These are phyloP conservation scores for Phanerotoma sp. DNA, from an alignment of 2,888 invertebrate genomes.

Conservation along the genomic window DNA sequence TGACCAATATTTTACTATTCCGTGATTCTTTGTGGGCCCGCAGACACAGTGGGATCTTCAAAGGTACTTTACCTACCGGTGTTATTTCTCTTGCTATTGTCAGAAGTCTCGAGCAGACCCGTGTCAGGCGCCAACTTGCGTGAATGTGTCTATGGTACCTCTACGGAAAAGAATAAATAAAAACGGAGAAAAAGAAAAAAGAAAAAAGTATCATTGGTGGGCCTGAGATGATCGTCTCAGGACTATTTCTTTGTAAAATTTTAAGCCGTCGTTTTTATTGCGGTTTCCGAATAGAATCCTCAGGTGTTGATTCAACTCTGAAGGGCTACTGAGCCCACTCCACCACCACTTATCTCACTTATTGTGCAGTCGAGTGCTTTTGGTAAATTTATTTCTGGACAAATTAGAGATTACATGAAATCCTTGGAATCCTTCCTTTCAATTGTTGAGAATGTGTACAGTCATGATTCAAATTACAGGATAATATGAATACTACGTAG, in stretches of 20 bases:
- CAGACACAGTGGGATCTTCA: neutral
- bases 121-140: constrained; percentile 29
- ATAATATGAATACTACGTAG: no score
- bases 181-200: neutral
- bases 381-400: no score
- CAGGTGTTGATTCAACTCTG: constrained; percentile 14
- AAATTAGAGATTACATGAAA: no score
- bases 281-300: constrained; percentile 8
- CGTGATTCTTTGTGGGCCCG: neutral
- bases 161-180: neutral
- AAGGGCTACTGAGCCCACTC: no score
- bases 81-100: constrained; percentile 21
- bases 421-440: no score
- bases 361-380: no score
- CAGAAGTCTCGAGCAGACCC: constrained; percentile 9
- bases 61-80: constrained; percentile 18
- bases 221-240: neutral
- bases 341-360: no score
- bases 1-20: constrained; percentile 23
- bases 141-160: constrained; percentile 8
- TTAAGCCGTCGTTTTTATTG: constrained; percentile 2
- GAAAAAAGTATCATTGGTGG: constrained; percentile 16
- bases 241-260: neutral
- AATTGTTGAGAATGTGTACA: no score
- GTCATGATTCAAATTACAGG: no score